These are phyloP conservation scores for Ctenicera cuprea DNA, from an alignment of 2,888 invertebrate genomes.

Conservation along the genomic window DNA sequence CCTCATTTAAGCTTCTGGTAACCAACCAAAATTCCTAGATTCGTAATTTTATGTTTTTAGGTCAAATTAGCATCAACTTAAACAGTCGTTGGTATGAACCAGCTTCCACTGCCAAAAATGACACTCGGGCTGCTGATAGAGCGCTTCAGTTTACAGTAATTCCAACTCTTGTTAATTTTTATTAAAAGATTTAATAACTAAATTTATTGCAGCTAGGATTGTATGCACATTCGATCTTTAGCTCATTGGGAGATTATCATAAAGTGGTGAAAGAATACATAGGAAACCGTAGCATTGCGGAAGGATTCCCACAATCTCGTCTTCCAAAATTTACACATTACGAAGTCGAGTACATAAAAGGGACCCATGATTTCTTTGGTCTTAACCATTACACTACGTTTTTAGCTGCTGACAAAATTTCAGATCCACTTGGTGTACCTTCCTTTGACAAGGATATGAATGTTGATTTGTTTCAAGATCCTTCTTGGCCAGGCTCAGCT, in stretches of 20 bases:
- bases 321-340: slow-evolving; percentile 77
- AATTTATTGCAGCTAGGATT: slow-evolving; percentile 75
- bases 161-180: not conserved
- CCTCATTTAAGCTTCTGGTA: no score
- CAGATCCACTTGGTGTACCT: slow-evolving; percentile 9
- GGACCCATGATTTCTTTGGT: slow-evolving; percentile 83
- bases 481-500: slow-evolving; percentile 74
- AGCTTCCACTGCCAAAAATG: slow-evolving; percentile 69
- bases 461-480: slow-evolving; percentile 75
- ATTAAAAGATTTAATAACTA: not conserved
- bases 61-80: slow-evolving; percentile 71
- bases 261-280: slow-evolving; percentile 77
- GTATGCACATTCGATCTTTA: slow-evolving; percentile 81
- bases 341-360: slow-evolving; percentile 77
- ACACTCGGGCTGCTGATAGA: slow-evolving; percentile 73
- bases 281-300: slow-evolving; percentile 74
- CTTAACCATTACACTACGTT: slow-evolving; percentile 82
- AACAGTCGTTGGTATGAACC: slow-evolving; percentile 73
- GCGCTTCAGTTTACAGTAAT: slow-evolving; percentile 60
- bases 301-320: slow-evolving; percentile 77
- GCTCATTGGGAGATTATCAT: slow-evolving; percentile 79
- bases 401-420: slow-evolving; percentile 45
- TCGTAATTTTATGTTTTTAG: slow-evolving; percentile 48
- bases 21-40: no score
- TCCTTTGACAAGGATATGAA: slow-evolving; percentile 78